These are phyloP conservation scores for Montipora foliosa DNA, from an alignment of 64 coral and sea anemone species.

Conservation along the genomic window DNA sequence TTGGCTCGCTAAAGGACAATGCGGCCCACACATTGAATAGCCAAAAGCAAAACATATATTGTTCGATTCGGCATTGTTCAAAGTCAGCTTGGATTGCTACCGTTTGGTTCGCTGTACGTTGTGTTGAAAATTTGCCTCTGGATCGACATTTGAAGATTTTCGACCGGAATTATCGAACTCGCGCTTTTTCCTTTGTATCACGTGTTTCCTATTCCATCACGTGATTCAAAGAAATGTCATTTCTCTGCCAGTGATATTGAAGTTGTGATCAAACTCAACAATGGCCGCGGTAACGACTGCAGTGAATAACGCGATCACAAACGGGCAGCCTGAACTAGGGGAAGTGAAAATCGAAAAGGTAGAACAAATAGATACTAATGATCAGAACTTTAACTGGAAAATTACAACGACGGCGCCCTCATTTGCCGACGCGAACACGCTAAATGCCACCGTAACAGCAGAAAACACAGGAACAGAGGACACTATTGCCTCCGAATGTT, in stretches of 20 bases:
- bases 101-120: conserved; percentile 34
- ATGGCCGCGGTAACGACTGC: conserved; percentile 83
- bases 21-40: conserved; percentile 70
- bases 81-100: conserved; percentile 60
- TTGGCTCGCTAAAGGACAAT: conserved; percentile 85
- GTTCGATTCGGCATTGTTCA: conserved; percentile 88
- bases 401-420: conserved; percentile 69
- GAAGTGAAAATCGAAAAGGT: conserved; percentile 99
- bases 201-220: conserved; percentile 86
- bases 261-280: conserved; percentile 77
- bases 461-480: conserved; percentile 75
- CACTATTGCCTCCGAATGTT: conserved; percentile 82
- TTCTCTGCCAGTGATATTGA: conserved; percentile 77
- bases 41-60: conserved; percentile 69
- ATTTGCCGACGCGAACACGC: conserved; percentile 73
- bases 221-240: conserved; percentile 93
- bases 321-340: conserved; percentile 84
- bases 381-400: conserved; percentile 99
- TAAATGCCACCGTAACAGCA: conserved; percentile 76
- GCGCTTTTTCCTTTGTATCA: conserved; percentile 66
- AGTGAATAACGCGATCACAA: conserved; percentile 80
- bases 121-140: conserved; percentile 33
- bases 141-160: conserved; percentile 53
- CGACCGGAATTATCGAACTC: conserved; percentile 28
- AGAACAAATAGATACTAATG: conserved; percentile 89